phyloP scores from a whole-genome alignment of 2,888 invertebrate genomes.

The Proisotoma minuta region DNA sequence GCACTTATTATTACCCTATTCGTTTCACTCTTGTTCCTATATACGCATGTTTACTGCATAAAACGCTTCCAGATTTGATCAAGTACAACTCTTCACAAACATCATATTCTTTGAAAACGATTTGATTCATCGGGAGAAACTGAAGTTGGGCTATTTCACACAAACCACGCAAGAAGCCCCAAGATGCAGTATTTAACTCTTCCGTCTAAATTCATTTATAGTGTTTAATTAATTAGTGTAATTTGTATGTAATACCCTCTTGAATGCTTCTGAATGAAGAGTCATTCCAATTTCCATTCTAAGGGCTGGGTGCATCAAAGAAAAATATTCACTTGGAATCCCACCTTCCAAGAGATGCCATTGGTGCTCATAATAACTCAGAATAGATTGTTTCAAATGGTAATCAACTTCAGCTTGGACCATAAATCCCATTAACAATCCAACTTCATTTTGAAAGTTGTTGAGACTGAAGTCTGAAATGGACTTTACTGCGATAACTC shows the following conservation, averaged over 20 bases:
- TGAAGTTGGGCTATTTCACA: not conserved
- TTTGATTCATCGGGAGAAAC: not conserved
- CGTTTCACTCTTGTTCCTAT: not conserved
- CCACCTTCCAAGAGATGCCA: too few species aligned
- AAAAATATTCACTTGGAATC: too few species aligned
- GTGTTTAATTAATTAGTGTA: too few species aligned
- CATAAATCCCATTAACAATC: not conserved
- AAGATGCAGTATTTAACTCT: too few species aligned
- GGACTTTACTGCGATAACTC: not conserved
- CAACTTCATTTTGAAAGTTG: not conserved
- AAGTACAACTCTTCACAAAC: not conserved
- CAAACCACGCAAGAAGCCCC: not conserved
- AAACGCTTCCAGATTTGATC: not conserved
- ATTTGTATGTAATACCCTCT: too few species aligned
- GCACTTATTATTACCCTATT: not conserved
- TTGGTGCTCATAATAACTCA: constrained; percentile 1
- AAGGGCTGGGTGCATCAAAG: too few species aligned
- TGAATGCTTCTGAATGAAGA: too few species aligned
- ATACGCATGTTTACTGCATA: constrained; percentile 1
- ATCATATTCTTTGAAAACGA: not conserved
- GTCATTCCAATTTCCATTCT: too few species aligned
- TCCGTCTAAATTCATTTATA: too few species aligned
- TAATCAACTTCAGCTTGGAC: not conserved
- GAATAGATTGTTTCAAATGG: not conserved
- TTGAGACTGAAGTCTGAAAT: not conserved